These are phyloP conservation scores for Harmothoe impar DNA, from an alignment of 2,888 invertebrate species.

Conservation along the genomic window DNA sequence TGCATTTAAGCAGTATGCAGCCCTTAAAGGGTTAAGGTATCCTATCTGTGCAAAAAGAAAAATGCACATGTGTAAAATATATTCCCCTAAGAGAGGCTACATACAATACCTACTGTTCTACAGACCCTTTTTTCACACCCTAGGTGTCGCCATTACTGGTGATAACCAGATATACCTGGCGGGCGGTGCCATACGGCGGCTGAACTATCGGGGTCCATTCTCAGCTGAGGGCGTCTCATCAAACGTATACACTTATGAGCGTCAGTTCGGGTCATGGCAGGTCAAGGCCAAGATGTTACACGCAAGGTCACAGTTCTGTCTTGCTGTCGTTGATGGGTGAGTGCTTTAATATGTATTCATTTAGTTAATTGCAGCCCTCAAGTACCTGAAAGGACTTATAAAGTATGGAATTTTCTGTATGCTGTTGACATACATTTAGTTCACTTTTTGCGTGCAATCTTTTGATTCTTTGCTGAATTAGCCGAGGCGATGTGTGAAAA, in stretches of 20 bases:
- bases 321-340: conserved; percentile 85
- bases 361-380: too few relatives aligned
- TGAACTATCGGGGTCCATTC: conserved; percentile 81
- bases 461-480: too few relatives aligned
- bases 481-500: too few relatives aligned
- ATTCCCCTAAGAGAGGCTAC: too few relatives aligned
- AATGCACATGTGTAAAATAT: too few relatives aligned
- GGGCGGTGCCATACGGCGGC: conserved; percentile 81
- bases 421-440: too few relatives aligned
- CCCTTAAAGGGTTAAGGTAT: too few relatives aligned
- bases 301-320: conserved; percentile 84
- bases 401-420: too few relatives aligned
- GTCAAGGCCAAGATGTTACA: conserved; percentile 85
- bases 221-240: conserved; percentile 81
- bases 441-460: too few relatives aligned
- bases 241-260: conserved; percentile 79
- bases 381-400: background rate
- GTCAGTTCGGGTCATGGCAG: conserved; percentile 84
- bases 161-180: conserved; percentile 82
- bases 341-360: conserved; percentile 61
- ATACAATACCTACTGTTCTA: too few relatives aligned
- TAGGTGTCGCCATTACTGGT: conserved; percentile 80
- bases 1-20: too few relatives aligned
- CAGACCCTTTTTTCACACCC: too few relatives aligned
- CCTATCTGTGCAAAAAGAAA: background rate